Base-by-base conservation (phyloP, 1,140 invertebrate species). In the Rhizoglyphus robini region DNA sequence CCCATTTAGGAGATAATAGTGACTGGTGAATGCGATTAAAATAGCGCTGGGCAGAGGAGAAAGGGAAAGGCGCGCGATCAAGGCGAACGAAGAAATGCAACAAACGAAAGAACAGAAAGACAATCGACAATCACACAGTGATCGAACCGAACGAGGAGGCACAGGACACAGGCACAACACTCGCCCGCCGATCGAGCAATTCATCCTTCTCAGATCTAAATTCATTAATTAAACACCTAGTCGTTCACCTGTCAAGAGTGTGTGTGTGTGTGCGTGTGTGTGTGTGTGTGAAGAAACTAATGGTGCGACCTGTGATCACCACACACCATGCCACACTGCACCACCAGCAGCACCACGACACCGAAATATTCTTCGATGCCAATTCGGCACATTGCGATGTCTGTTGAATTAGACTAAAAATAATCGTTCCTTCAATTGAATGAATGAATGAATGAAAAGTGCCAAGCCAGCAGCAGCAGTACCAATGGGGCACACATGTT, bases 191-290 rank as follows among this genome's bases (percentile, higher is more conserved):
- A 8, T 11, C 23, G 23, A 11, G 23, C 51, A 54, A 54, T 27
- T 15, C 51, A 54, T 27, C 51, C 8, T 60, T 60, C n/a, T 32
- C 8, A 54, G 51, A 15, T 29, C 58, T 29, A 60, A 60, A 60
- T 60, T 60, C 58, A 60, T 60, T 60, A 60, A 60, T 60, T 60
- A 60, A 29, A 60, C 58, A 60, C 58, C 58, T 60, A 60, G 58
- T 60, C 27, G 58, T 60, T 60, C 27, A 60, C 58, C 58, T 60
- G 58, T 60, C 58, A 60, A 34, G 51, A 23, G n/a, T 8, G 36
- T 41, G 18, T 41, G 36, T 18, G 36, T 41, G 8, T 41, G 36
- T 41, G 36, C 18, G 36, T 41, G 36, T 41, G 36, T 41, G 36
- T 41, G 36, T 41, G 36, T 41, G 36, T 11, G 18, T 41, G 36